phyloP scores from a whole-genome alignment of 2,113 vertebrate species.

The Microcebus tavaratra region DNA sequence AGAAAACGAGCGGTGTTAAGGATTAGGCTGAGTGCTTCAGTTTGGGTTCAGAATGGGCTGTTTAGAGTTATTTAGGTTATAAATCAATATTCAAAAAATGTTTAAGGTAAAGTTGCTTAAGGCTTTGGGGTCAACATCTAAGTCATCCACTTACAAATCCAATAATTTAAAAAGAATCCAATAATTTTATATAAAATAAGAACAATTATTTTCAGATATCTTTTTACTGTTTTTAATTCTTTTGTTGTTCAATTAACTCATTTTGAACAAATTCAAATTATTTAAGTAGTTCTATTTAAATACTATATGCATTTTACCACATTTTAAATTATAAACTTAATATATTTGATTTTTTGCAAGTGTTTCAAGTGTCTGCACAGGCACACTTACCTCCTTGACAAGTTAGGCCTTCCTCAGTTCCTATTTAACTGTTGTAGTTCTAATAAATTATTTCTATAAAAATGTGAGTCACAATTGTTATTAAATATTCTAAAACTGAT shows the following conservation, averaged over 20 bases:
- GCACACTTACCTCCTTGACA: background rate
- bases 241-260: background rate
- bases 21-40: background rate
- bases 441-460: conserved; percentile 18
- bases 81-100: background rate
- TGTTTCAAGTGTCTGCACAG: conserved; percentile 8
- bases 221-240: background rate
- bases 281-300: background rate
- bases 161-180: background rate
- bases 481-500: background rate
- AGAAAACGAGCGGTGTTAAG: background rate
- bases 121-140: background rate
- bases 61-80: background rate
- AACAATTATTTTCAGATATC: conserved; percentile 9
- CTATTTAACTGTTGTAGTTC: background rate
- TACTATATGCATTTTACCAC: background rate
- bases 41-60: background rate
- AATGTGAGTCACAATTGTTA: background rate
- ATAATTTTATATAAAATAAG: background rate
- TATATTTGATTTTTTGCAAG: background rate
- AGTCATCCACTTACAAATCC: background rate
- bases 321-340: conserved; percentile 13
- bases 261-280: conserved; percentile 17
- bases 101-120: background rate
- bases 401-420: background rate